Evolutionary conservation across 2,113 vertebrate genomes (phyloP).

Genomic region (Heptranchias perlo): DNA sequence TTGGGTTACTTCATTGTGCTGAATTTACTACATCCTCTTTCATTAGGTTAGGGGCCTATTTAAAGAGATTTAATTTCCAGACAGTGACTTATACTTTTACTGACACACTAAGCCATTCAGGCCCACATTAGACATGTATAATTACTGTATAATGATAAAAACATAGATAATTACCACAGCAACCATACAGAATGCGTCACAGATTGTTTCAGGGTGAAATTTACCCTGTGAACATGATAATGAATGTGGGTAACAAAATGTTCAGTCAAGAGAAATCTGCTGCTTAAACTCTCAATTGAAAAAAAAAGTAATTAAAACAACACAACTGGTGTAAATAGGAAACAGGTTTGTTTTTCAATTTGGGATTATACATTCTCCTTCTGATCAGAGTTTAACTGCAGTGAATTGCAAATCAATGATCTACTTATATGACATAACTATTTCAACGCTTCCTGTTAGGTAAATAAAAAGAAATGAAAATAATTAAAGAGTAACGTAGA

Average conservation of each 20-base stretch:
- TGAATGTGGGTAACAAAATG: not conserved
- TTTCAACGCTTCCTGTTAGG: not conserved
- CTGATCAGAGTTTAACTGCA: not conserved
- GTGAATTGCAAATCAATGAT: not conserved
- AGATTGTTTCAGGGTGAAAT: conserved; percentile 9
- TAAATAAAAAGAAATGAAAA: conserved; percentile 8
- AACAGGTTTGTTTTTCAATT: not conserved
- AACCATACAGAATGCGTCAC: conserved; percentile 19
- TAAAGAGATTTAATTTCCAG: conserved; percentile 33
- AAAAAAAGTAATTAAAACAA: not conserved
- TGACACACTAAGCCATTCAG: not conserved
- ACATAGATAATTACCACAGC: conserved; percentile 26
- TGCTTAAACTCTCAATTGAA: not conserved
- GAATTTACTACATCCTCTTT: conserved; percentile 16
- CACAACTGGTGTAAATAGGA: not conserved
- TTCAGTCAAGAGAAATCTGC: not conserved
- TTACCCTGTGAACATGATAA: not conserved
- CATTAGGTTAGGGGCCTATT: conserved; percentile 10
- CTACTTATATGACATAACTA: not conserved
- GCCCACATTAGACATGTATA: not conserved
- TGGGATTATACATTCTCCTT: not conserved
- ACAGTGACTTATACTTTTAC: conserved; percentile 12
- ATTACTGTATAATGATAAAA: conserved; percentile 2
- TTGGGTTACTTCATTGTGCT: not conserved
- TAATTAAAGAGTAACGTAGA: not conserved